Evolutionary conservation across 92 coral and sea anemone species (phyloP).

Genomic region (Zoanthus sociatus): DNA sequence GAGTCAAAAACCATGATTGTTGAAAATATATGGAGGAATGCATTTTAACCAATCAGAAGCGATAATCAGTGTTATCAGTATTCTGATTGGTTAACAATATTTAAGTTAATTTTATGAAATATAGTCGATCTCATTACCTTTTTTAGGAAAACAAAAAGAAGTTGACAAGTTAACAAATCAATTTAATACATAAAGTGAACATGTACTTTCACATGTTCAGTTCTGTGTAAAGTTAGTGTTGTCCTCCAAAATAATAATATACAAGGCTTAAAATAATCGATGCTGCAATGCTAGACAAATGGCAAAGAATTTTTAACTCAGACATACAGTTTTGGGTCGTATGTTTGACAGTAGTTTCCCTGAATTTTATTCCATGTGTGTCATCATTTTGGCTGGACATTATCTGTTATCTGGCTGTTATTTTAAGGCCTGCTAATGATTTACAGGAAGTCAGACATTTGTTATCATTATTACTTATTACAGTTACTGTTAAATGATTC

Average conservation of each 20-base stretch:
- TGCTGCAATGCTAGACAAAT: not conserved
- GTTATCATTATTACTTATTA: constrained; percentile 11
- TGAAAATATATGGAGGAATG: constrained; percentile 3
- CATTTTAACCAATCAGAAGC: not conserved
- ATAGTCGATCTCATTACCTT: constrained; percentile 1
- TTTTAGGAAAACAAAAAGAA: not conserved
- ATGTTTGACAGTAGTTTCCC: constrained; percentile 2
- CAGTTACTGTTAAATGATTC: constrained; percentile 13
- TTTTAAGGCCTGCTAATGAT: not conserved
- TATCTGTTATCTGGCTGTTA: constrained; percentile 4
- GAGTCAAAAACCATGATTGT: constrained; percentile 1
- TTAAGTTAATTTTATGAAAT: constrained; percentile 1
- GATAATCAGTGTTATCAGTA: not conserved
- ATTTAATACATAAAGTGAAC: not conserved
- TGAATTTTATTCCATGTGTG: constrained; percentile 1
- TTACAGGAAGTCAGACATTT: constrained; percentile 5
- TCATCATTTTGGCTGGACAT: not conserved
- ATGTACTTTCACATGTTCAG: not conserved
- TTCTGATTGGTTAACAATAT: not conserved
- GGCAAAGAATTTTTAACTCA: not conserved
- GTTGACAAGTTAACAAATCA: not conserved
- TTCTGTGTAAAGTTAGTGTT: not conserved
- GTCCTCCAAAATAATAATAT: not conserved
- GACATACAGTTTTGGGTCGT: constrained; percentile 6
- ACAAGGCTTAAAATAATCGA: not conserved